A percentile compares a stretch with the other conserved stretches of the same genome.
phyloP scores from a whole-genome alignment of 2,113 vertebrate genomes.

The Mystacornis crossleyi region DNA sequence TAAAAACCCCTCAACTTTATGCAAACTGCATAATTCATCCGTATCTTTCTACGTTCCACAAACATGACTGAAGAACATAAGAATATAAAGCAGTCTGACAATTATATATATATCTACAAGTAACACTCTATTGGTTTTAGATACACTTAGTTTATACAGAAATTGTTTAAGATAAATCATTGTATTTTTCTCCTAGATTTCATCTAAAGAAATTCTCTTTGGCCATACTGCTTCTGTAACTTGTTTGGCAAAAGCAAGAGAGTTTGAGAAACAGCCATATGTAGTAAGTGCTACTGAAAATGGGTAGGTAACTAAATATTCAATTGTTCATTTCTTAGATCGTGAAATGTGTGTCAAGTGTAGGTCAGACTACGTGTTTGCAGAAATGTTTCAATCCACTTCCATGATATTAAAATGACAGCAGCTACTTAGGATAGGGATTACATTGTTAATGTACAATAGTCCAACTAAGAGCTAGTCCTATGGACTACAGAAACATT shows the following conservation, averaged over 20 bases:
- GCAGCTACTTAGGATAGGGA: background rate
- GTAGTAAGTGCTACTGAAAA: constrained; percentile 82
- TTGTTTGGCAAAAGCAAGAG: constrained; percentile 81
- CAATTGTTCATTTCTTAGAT: background rate
- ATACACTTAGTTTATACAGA: background rate
- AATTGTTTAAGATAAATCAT: background rate
- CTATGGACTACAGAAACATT: background rate
- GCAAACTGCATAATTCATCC: background rate
- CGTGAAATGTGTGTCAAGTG: background rate
- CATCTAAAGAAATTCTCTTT: constrained; percentile 78
- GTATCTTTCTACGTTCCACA: background rate
- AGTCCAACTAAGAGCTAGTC: background rate
- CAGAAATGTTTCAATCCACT: background rate
- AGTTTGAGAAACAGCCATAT: constrained; percentile 81
- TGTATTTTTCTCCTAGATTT: constrained; percentile 71
- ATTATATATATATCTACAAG: background rate
- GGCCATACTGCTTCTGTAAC: constrained; percentile 79
- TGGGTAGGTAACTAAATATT: constrained; percentile 72
- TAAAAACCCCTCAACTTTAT: background rate
- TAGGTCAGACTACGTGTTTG: background rate
- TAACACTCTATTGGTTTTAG: background rate
- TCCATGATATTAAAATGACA: background rate
- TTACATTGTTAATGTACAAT: background rate
- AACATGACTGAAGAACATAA: background rate
- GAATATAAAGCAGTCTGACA: background rate